Evolutionary conservation across 2,888 invertebrate genomes (phyloP).

Genomic region (Polylopha cassiicola): DNA sequence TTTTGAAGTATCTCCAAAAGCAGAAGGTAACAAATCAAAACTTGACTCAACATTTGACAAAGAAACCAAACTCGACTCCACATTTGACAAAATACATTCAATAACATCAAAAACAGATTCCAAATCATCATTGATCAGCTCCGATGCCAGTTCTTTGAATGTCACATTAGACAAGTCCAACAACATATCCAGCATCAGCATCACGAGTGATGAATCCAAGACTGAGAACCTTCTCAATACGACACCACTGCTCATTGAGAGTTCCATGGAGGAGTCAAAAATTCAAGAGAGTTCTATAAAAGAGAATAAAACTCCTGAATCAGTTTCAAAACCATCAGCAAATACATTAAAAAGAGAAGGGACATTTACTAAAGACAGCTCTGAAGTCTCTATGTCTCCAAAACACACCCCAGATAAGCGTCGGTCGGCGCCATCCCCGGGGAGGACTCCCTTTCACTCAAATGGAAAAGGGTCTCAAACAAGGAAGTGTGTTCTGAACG

Average conservation of each 20-base stretch:
- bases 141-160: conserved; percentile 40
- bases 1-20: conserved; percentile 19
- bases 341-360: conserved; percentile 59
- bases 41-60: conserved; percentile 48
- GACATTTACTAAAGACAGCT: conserved; percentile 60
- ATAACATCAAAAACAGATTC: conserved; percentile 24
- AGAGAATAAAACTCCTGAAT: conserved; percentile 12
- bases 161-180: conserved; percentile 42
- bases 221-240: conserved; percentile 51
- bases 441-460: conserved; percentile 55
- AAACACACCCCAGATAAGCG: conserved; percentile 42
- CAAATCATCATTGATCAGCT: conserved; percentile 49
- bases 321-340: conserved; percentile 11
- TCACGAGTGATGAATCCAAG: conserved; percentile 58
- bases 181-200: conserved; percentile 47
- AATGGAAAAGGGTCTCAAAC: conserved; percentile 36
- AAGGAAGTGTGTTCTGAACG: conserved; percentile 46
- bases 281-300: conserved; percentile 8
- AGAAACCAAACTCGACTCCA: conserved; percentile 24
- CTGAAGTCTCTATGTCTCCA: conserved; percentile 28
- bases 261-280: conserved; percentile 52
- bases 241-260: conserved; percentile 58
- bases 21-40: conserved; percentile 18
- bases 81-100: conserved; percentile 27
- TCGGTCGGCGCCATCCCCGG: conserved; percentile 49